A percentile compares a stretch with the other conserved stretches of the same genome.
Evolutionary conservation across 2,797 vertebrate species (phyloP).

Genomic region (Anomalospiza imberbis): DNA sequence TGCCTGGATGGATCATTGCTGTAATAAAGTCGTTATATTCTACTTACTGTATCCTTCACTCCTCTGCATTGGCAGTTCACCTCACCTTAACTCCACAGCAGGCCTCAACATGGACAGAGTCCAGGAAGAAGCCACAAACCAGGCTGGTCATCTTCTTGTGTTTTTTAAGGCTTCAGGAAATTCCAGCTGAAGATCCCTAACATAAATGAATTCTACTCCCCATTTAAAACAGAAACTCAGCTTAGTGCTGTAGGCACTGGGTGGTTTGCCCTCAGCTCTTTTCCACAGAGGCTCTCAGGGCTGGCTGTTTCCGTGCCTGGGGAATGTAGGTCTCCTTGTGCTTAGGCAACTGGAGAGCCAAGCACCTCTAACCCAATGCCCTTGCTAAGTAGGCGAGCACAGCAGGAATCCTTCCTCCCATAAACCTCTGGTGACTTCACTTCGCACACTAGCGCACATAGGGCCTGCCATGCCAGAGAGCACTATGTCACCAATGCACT

Average conservation of each 20-base stretch:
- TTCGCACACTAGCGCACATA: not conserved
- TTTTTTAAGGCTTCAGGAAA: not conserved
- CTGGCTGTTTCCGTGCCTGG: not conserved
- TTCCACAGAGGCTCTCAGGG: rapidly evolving
- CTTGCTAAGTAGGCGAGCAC: not conserved
- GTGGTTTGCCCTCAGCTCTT: not conserved
- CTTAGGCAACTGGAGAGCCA: not conserved
- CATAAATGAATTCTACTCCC: not conserved
- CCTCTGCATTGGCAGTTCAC: not conserved
- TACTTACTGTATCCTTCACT: not conserved
- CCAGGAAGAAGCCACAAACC: not conserved
- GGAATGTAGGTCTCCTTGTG: not conserved
- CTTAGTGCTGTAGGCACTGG: not conserved
- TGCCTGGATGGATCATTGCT: not conserved
- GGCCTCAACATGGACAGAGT: not conserved
- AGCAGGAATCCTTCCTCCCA: not conserved
- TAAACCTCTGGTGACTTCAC: not conserved
- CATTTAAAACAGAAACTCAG: not conserved
- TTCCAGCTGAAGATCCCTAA: not conserved
- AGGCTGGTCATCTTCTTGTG: not conserved
- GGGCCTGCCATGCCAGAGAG: not conserved
- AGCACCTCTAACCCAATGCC: slow-evolving; percentile 2
- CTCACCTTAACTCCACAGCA: not conserved
- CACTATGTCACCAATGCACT: not conserved
- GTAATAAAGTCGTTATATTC: not conserved